Conservation (phyloP, 2,888 invertebrate species). For the Linnaemya tessellans region DNA sequence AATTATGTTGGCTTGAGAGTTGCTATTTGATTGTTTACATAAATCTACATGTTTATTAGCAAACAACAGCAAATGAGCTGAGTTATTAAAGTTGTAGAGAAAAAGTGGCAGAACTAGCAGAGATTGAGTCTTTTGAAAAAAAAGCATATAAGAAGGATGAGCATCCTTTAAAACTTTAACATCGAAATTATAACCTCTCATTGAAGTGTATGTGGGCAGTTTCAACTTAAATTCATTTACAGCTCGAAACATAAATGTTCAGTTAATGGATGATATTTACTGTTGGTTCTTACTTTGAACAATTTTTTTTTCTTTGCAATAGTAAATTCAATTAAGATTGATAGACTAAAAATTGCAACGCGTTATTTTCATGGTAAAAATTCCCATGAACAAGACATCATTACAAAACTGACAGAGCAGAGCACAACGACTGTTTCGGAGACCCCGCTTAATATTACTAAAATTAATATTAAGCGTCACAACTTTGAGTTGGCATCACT, state of each 20-base stretch:
- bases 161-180: constrained; percentile 11
- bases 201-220: neutral
- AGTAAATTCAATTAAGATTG: too few species aligned
- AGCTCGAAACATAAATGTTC: neutral
- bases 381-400: too few species aligned
- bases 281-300: too few species aligned
- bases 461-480: too few species aligned
- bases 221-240: neutral
- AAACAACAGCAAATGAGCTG: constrained; percentile 52
- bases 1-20: neutral
- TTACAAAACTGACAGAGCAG: too few species aligned
- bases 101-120: neutral
- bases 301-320: too few species aligned
- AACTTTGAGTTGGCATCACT: too few species aligned
- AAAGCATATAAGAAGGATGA: constrained; percentile 10
- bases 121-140: neutral
- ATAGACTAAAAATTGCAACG: too few species aligned
- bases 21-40: constrained; percentile 44
- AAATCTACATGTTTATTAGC: constrained; percentile 62
- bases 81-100: neutral
- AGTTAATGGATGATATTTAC: neutral
- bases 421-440: too few species aligned
- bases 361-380: neutral
- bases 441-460: too few species aligned
- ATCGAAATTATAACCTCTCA: neutral